A percentile compares a stretch with the other conserved stretches of the same genome.
Conservation (phyloP, 2,888 invertebrate species). For the Eristalis pertinax region DNA sequence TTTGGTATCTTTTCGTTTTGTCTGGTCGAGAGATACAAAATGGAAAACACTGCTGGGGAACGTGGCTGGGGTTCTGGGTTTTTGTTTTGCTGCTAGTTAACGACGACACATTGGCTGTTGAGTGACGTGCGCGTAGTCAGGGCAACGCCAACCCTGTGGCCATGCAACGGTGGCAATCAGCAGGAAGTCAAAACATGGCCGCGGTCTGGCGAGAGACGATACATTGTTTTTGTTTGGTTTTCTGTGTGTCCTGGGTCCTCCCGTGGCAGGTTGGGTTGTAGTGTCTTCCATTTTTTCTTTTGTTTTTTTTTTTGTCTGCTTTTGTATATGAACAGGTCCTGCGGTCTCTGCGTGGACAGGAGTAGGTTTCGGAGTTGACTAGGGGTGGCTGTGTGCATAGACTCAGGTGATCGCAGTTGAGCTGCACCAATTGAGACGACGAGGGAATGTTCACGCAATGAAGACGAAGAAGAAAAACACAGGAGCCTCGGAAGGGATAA, state of each 20-base stretch:
- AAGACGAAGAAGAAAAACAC: too few species aligned
- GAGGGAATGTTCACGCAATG: too few species aligned
- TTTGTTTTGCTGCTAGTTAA: background rate
- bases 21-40: slow-evolving; percentile 21
- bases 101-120: slow-evolving; percentile 38
- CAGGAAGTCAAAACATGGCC: slow-evolving; percentile 46
- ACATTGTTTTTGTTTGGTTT: background rate
- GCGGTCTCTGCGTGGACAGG: background rate
- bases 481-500: too few species aligned
- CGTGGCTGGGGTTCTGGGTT: background rate
- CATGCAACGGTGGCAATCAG: slow-evolving; percentile 32
- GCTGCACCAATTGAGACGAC: slow-evolving; percentile 13
- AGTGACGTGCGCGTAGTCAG: slow-evolving; percentile 52
- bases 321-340: background rate
- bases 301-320: background rate
- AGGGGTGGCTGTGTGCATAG: background rate
- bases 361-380: background rate
- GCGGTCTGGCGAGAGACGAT: background rate
- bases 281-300: background rate
- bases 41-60: slow-evolving; percentile 30
- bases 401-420: slow-evolving; percentile 37
- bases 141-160: slow-evolving; percentile 21
- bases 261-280: background rate
- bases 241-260: background rate
- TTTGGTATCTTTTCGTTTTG: slow-evolving; percentile 17